Conservation (phyloP, 2,888 invertebrate genomes). For the Euphydryas editha region DNA sequence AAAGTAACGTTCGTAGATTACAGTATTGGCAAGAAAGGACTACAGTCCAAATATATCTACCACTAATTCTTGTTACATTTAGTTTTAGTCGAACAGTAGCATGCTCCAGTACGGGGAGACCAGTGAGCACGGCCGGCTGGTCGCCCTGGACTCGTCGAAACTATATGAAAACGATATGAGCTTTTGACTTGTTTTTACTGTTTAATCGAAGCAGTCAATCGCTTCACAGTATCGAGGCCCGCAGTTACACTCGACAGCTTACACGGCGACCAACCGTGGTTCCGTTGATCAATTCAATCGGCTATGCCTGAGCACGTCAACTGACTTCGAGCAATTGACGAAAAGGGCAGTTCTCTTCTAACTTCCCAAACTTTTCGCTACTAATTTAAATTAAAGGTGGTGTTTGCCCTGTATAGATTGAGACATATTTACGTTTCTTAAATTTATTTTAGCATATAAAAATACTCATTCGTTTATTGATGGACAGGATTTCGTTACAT, state of each 20-base stretch:
- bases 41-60: constrained; percentile 54
- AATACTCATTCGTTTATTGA: constrained; percentile 1
- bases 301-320: background rate
- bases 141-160: background rate
- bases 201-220: too few relatives aligned
- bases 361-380: too few relatives aligned
- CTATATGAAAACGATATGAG: background rate
- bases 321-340: background rate
- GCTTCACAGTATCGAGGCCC: too few relatives aligned
- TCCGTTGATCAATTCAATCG: too few relatives aligned
- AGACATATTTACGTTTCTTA: background rate
- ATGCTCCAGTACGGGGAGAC: background rate
- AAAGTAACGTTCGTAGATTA: constrained; percentile 64
- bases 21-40: constrained; percentile 65
- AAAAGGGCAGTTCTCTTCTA: background rate
- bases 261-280: too few relatives aligned
- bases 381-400: too few relatives aligned
- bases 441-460: background rate
- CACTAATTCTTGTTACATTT: constrained; percentile 24
- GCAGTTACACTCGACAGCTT: too few relatives aligned
- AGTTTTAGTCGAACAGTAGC: background rate
- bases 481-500: background rate
- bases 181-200: background rate
- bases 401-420: background rate
- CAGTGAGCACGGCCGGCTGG: background rate